These are phyloP conservation scores for Gymnoscopelus microlampas DNA, from an alignment of 2,797 vertebrate species.

Conservation along the genomic window DNA sequence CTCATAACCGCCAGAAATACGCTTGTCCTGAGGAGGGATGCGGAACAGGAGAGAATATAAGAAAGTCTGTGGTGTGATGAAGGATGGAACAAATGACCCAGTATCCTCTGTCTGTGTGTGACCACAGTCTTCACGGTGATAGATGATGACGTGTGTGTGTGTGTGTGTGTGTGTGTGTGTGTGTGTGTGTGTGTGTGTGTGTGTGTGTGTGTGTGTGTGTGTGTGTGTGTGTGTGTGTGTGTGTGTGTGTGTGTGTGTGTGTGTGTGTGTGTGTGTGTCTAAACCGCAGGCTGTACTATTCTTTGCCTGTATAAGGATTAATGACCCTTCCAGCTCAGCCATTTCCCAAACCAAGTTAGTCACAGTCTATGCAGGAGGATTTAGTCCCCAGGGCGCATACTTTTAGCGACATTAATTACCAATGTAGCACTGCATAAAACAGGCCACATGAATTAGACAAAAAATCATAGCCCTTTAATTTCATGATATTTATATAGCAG, in stretches of 20 bases:
- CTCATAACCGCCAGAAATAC: constrained; percentile 96
- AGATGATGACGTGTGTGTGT: constrained; percentile 23
- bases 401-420: constrained; percentile 43
- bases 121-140: constrained; percentile 34
- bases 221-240: constrained; percentile 5
- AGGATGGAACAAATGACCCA: constrained; percentile 57
- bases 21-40: constrained; percentile 85
- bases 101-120: constrained; percentile 18
- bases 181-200: constrained; percentile 3
- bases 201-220: constrained; percentile 8
- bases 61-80: constrained; percentile 31
- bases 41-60: neutral
- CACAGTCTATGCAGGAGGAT: constrained; percentile 22
- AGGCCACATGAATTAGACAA: constrained; percentile 9
- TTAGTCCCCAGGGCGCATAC: constrained; percentile 42
- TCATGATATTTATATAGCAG: neutral
- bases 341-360: constrained; percentile 37
- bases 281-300: constrained; percentile 51
- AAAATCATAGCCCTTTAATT: neutral
- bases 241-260: constrained; percentile 6
- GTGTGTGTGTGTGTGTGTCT: neutral
- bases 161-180: constrained; percentile 4
- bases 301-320: constrained; percentile 41
- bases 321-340: constrained; percentile 54
- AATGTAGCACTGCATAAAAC: constrained; percentile 58